Evolutionary conservation across 2,797 vertebrate species (phyloP).

Genomic region (Gymnoscopelus braueri): DNA sequence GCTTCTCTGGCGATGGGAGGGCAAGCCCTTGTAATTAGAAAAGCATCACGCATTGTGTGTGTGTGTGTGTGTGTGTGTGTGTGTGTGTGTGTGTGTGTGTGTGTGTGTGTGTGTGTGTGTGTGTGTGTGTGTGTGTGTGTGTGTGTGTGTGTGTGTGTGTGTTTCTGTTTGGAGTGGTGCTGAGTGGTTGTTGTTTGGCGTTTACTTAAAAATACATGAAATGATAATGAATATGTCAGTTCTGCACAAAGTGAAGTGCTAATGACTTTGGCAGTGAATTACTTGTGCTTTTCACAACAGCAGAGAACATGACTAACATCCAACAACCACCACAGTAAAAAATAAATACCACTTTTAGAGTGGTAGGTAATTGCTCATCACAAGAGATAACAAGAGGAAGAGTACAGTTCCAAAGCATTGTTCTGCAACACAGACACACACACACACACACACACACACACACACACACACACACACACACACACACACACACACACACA

Average conservation of each 20-base stretch:
- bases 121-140: not conserved
- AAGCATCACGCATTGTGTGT: conserved; percentile 44
- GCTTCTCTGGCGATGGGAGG: conserved; percentile 59
- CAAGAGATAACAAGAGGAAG: conserved; percentile 5
- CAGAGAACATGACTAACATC: conserved; percentile 1
- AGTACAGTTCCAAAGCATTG: conserved; percentile 18
- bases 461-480: conserved; percentile 39
- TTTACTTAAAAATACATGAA: conserved; percentile 50
- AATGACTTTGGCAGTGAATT: conserved; percentile 31
- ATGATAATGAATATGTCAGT: conserved; percentile 42
- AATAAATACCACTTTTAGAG: conserved; percentile 29
- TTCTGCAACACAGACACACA: conserved; percentile 17
- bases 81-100: conserved; percentile 17
- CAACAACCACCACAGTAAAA: conserved; percentile 8
- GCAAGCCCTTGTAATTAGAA: conserved; percentile 65
- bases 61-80: conserved; percentile 18
- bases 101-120: conserved; percentile 8
- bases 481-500: conserved; percentile 32
- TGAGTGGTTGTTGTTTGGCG: conserved; percentile 25
- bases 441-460: conserved; percentile 37
- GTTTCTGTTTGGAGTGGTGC: not conserved
- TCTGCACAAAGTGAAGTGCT: conserved; percentile 18
- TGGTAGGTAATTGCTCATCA: conserved; percentile 49
- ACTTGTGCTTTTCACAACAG: conserved; percentile 32
- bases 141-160: too few species aligned